phyloP scores from a whole-genome alignment of 2,888 invertebrate genomes.

The Fabriciana adippe region DNA sequence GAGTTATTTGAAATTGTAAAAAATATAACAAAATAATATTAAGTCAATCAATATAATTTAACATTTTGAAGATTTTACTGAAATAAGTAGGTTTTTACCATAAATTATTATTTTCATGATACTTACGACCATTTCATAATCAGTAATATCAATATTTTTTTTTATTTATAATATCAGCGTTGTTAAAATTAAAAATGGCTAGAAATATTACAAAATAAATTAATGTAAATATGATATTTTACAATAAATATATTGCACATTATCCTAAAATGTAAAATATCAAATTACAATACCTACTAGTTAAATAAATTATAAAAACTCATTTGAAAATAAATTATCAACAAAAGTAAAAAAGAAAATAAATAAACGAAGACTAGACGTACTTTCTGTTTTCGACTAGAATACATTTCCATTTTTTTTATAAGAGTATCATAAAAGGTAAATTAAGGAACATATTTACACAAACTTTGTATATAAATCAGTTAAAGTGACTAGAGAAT shows the following conservation, averaged over 20 bases:
- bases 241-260: conserved; percentile 72
- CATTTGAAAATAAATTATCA: conserved; percentile 46
- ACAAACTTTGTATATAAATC: conserved; percentile 18
- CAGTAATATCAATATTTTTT: background rate
- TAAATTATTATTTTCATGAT: background rate
- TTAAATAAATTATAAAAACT: background rate
- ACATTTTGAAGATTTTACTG: too few relatives aligned
- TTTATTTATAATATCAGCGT: conserved; percentile 41
- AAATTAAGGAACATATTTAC: conserved; percentile 13
- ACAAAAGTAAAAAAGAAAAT: conserved; percentile 43
- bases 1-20: too few relatives aligned
- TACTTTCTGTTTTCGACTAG: conserved; percentile 9
- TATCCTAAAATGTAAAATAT: conserved; percentile 44
- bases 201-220: conserved; percentile 34
- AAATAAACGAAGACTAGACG: conserved; percentile 32
- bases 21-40: too few relatives aligned
- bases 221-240: conserved; percentile 53
- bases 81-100: too few relatives aligned
- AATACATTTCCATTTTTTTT: background rate
- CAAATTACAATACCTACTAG: conserved; percentile 46
- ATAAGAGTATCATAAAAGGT: too few relatives aligned
- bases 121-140: conserved; percentile 7
- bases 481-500: conserved; percentile 28
- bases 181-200: conserved; percentile 24
- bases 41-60: too few relatives aligned